Conservation (phyloP, 35 echinoderm and acorn worm genomes). For the Hemicentrotus pulcherrimus region DNA sequence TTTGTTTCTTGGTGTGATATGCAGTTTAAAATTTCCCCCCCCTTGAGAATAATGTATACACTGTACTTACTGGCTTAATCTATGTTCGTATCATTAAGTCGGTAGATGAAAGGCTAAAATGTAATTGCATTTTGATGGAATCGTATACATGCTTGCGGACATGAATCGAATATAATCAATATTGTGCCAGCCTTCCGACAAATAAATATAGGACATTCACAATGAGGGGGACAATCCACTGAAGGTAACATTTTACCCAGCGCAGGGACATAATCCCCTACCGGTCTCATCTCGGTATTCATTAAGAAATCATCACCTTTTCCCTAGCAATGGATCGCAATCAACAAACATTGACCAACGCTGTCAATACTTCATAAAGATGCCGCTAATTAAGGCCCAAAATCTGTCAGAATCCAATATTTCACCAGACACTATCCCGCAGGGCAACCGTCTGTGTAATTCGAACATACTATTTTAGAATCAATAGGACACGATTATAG, state of each 20-base stretch:
- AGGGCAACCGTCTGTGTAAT: slow-evolving; percentile 45
- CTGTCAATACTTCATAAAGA: slow-evolving; percentile 15
- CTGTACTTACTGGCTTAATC: neutral
- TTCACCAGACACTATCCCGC: slow-evolving; percentile 31
- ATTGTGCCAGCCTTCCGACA: neutral
- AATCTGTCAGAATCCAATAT: slow-evolving; percentile 14
- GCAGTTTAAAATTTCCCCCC: neutral
- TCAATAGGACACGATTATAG: slow-evolving; percentile 31
- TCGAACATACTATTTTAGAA: slow-evolving; percentile 8
- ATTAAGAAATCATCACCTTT: neutral
- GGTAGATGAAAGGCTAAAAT: neutral
- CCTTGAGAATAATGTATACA: too few species aligned
- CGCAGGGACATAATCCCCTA: neutral
- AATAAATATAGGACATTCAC: neutral
- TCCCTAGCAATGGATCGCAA: neutral
- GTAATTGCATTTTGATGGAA: slow-evolving; percentile 6
- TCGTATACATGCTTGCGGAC: neutral
- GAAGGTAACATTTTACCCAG: neutral
- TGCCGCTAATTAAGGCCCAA: slow-evolving; percentile 32
- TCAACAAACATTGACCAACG: neutral
- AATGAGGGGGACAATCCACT: neutral
- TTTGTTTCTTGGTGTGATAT: neutral
- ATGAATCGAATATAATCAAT: slow-evolving; percentile 11
- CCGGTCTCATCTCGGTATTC: neutral
- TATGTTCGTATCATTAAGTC: neutral